phyloP scores from a whole-genome alignment of 2,113 vertebrate genomes.

The Sminthopsis crassicaudata region DNA sequence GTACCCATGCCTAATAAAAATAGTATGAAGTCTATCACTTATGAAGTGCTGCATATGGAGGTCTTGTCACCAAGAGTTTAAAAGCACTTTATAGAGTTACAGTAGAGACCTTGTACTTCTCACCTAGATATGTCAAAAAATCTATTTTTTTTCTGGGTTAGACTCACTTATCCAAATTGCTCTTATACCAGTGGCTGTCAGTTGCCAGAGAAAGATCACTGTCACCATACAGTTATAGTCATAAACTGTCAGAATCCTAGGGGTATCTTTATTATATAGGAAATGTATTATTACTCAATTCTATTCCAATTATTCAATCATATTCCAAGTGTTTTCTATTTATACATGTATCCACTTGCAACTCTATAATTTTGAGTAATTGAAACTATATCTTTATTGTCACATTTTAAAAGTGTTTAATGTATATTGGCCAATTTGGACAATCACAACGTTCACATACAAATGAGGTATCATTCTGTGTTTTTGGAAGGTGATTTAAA shows the following conservation, averaged over 20 bases:
- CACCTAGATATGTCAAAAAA: not conserved
- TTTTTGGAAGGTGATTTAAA: not conserved
- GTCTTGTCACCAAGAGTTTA: not conserved
- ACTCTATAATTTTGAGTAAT: not conserved
- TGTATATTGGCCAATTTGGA: not conserved
- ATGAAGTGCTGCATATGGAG: not conserved
- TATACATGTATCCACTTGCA: not conserved
- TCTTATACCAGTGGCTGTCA: not conserved
- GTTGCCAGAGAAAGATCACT: not conserved
- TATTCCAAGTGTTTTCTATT: not conserved
- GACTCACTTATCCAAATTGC: not conserved
- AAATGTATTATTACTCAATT: not conserved
- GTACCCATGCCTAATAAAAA: not conserved
- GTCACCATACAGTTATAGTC: not conserved
- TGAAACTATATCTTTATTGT: not conserved
- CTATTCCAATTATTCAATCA: not conserved
- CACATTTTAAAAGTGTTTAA: not conserved
- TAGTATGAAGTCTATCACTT: not conserved
- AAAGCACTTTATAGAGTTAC: not conserved
- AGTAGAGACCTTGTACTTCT: not conserved
- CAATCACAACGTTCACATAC: not conserved
- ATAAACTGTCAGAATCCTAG: not conserved
- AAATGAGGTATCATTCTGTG: not conserved
- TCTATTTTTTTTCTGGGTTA: not conserved
- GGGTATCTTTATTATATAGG: not conserved